Conservation (phyloP, 2,888 invertebrate genomes). For the Xestia sexstrigata region DNA sequence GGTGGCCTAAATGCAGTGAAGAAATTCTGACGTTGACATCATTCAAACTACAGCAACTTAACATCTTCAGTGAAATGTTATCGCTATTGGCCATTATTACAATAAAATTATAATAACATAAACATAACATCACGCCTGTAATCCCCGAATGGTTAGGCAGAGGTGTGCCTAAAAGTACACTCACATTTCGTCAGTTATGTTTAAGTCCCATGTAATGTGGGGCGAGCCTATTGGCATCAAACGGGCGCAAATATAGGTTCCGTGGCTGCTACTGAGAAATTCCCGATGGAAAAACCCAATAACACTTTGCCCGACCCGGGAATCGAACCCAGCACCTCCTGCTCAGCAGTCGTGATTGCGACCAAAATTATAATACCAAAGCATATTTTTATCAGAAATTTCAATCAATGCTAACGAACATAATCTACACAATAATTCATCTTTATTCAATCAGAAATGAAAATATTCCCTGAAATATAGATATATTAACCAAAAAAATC, state of each 20-base stretch:
- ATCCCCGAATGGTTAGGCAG: too few species aligned
- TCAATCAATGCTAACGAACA: neutral
- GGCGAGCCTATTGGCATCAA: too few species aligned
- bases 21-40: neutral
- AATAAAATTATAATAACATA: too few species aligned
- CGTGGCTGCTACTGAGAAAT: too few species aligned
- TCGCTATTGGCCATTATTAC: too few species aligned
- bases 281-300: too few species aligned
- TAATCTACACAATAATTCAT: neutral
- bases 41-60: neutral
- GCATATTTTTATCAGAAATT: neutral
- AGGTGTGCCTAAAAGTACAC: neutral
- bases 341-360: neutral
- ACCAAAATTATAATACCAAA: neutral
- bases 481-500: conserved; percentile 17
- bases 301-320: too few species aligned
- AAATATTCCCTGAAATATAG: conserved; percentile 9
- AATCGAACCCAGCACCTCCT: too few species aligned
- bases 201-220: too few species aligned
- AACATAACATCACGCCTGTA: neutral
- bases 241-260: too few species aligned
- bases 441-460: neutral
- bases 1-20: too few species aligned
- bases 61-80: neutral
- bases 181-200: too few species aligned